These are phyloP conservation scores for Chymomyza fuscimana DNA, from an alignment of 2,888 invertebrate species.

Conservation along the genomic window DNA sequence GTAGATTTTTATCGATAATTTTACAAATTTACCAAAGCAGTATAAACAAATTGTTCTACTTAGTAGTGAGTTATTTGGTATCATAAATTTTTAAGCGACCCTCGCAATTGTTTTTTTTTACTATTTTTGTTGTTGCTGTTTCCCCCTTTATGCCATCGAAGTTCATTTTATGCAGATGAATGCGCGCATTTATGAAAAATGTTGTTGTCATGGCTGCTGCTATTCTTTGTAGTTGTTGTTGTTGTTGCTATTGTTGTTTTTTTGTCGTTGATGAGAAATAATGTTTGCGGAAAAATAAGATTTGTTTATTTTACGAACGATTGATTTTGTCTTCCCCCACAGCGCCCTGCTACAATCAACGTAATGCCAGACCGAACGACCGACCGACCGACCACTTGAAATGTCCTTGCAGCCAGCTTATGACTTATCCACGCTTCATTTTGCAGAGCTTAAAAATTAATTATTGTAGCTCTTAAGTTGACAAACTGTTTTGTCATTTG, in stretches of 20 bases:
- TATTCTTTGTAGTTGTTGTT: conserved; percentile 26
- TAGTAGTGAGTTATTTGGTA: neutral
- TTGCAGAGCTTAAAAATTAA: conserved; percentile 72
- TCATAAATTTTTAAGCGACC: conserved; percentile 10
- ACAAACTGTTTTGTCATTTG: conserved; percentile 52
- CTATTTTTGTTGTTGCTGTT: neutral
- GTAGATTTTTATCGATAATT: too few relatives aligned
- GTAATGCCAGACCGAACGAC: too few relatives aligned
- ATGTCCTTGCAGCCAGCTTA: conserved; percentile 17
- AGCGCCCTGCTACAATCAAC: neutral
- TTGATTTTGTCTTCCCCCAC: conserved; percentile 52
- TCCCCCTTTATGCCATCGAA: conserved; percentile 24
- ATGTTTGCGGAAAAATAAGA: conserved; percentile 75
- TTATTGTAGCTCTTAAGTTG: conserved; percentile 59
- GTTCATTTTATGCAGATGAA: conserved; percentile 66
- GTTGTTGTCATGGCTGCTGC: conserved; percentile 61
- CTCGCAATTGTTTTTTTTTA: conserved; percentile 31
- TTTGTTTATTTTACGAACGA: conserved; percentile 75
- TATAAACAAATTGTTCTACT: neutral
- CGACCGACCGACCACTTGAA: neutral
- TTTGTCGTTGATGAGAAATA: conserved; percentile 67
- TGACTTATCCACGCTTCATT: conserved; percentile 61
- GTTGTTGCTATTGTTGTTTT: conserved; percentile 30
- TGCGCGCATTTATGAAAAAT: conserved; percentile 72
- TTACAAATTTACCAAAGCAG: too few relatives aligned